phyloP scores from a whole-genome alignment of 1,140 invertebrate genomes.

The Heliconius congener region DNA sequence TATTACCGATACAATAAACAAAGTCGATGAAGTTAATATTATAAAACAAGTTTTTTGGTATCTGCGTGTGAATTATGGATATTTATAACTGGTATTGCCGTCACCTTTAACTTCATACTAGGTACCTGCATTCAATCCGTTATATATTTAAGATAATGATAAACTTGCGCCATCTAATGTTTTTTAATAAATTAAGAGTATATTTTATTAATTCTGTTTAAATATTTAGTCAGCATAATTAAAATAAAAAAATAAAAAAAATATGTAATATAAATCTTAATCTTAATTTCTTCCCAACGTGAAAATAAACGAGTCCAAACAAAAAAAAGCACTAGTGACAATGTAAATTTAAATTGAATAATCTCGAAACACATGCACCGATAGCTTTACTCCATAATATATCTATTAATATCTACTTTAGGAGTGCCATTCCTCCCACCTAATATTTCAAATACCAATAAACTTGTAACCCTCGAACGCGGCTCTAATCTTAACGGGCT shows the following conservation, averaged over 20 bases:
- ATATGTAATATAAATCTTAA: too few relatives aligned
- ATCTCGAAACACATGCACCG: constrained; percentile 24
- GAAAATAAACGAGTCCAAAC: neutral
- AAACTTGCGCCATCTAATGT: neutral
- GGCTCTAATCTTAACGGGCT: constrained; percentile 77
- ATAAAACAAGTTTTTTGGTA: neutral
- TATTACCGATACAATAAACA: too few relatives aligned
- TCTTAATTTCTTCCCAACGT: too few relatives aligned
- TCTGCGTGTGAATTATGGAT: neutral
- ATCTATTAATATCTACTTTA: constrained; percentile 49
- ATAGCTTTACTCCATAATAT: constrained; percentile 34
- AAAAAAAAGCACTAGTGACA: neutral
- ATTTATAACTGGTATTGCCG: neutral
- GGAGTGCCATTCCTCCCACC: constrained; percentile 64
- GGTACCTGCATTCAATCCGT: neutral
- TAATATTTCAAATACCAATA: constrained; percentile 76
- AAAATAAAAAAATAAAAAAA: too few relatives aligned
- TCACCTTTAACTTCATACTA: neutral
- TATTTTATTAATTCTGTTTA: neutral
- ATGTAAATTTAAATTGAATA: constrained; percentile 15
- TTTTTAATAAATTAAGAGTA: neutral
- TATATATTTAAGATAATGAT: neutral
- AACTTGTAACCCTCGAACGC: constrained; percentile 67
- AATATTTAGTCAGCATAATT: neutral
- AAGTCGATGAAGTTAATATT: neutral